These are phyloP conservation scores for Cephus rjabovi DNA, from an alignment of 2,888 invertebrate species.

Conservation along the genomic window DNA sequence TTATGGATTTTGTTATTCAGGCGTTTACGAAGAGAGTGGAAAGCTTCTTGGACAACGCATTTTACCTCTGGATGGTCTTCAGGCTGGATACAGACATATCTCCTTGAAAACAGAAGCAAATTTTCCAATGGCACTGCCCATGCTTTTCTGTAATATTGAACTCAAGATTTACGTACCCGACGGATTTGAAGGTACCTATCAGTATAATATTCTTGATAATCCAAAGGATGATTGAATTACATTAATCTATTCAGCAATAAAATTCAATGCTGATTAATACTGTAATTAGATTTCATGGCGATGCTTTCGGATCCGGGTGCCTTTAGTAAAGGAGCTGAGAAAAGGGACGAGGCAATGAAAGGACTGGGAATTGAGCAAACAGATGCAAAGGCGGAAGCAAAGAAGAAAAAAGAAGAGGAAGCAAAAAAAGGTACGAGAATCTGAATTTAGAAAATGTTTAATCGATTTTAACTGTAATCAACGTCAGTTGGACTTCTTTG, in stretches of 20 bases:
- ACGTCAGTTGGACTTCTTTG: conserved; percentile 5
- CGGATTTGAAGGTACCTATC: conserved; percentile 72
- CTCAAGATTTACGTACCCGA: conserved; percentile 81
- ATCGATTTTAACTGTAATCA: conserved; percentile 1
- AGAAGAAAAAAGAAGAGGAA: conserved; percentile 62
- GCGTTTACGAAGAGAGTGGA: conserved; percentile 78
- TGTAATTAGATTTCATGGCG: conserved; percentile 89
- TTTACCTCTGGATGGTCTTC: conserved; percentile 77
- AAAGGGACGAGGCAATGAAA: conserved; percentile 75
- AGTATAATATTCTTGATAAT: neutral
- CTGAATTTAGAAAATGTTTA: neutral
- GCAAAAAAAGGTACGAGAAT: conserved; percentile 53
- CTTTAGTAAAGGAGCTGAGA: conserved; percentile 74
- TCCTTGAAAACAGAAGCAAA: conserved; percentile 78
- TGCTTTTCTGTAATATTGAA: conserved; percentile 77
- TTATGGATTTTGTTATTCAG: conserved; percentile 29
- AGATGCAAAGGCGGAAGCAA: conserved; percentile 60
- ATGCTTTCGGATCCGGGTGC: conserved; percentile 95
- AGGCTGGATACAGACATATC: conserved; percentile 78
- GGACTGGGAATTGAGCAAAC: conserved; percentile 76
- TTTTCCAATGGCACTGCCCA: conserved; percentile 76
- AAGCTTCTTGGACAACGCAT: conserved; percentile 78
- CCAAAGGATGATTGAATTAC: neutral
- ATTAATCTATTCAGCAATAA: neutral
- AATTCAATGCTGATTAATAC: neutral